These are phyloP conservation scores for Dromas ardeola DNA, from an alignment of 2,113 vertebrate genomes.

Conservation along the genomic window DNA sequence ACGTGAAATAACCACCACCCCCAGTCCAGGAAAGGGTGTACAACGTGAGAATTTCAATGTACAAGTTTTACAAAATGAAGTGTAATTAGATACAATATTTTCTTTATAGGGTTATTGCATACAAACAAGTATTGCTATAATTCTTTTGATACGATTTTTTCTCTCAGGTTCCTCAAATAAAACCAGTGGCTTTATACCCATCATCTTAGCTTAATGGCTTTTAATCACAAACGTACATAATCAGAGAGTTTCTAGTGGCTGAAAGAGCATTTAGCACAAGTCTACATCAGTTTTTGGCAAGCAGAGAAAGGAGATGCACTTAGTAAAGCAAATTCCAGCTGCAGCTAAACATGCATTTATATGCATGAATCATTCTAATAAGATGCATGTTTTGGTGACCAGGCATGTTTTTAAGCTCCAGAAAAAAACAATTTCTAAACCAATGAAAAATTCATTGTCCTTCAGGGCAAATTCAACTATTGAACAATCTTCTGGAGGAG, in stretches of 20 bases:
- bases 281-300: not conserved
- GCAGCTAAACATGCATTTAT: not conserved
- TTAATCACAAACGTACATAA: not conserved
- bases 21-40: not conserved
- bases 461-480: not conserved
- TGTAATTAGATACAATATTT: not conserved
- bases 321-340: not conserved
- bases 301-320: not conserved
- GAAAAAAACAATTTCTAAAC: not conserved
- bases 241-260: not conserved
- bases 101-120: not conserved
- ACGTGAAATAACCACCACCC: accelerated
- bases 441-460: not conserved
- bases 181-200: not conserved
- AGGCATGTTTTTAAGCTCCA: not conserved
- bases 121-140: not conserved
- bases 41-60: not conserved
- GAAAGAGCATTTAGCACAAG: not conserved
- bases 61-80: not conserved
- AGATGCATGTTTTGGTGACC: not conserved
- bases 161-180: not conserved
- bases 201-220: not conserved
- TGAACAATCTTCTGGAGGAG: not conserved
- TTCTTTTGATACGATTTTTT: not conserved
- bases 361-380: not conserved